A percentile compares a stretch with the other conserved stretches of the same genome.
Conservation (phyloP, 2,888 invertebrate genomes). For the Mythimna loreyi region DNA sequence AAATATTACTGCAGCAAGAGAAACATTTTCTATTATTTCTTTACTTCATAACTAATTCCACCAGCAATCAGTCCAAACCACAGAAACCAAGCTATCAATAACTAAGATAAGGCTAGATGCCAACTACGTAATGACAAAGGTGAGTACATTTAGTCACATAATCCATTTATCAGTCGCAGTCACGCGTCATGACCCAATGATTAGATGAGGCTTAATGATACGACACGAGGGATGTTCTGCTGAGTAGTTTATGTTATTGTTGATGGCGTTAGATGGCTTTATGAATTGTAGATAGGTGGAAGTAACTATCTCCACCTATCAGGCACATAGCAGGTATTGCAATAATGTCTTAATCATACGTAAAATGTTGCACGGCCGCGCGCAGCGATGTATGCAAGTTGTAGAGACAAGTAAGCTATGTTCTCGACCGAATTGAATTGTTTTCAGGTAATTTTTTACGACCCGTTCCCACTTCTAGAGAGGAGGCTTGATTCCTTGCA, state of each 20-base stretch:
- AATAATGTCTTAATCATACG: too few relatives aligned
- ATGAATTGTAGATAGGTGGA: constrained; percentile 15
- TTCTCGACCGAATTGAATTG: too few relatives aligned
- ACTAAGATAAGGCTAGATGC: constrained; percentile 16
- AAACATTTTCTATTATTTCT: too few relatives aligned
- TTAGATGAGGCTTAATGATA: constrained; percentile 63
- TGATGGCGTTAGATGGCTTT: constrained; percentile 19
- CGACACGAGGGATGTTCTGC: constrained; percentile 49
- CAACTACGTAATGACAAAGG: constrained; percentile 44
- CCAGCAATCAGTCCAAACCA: background rate
- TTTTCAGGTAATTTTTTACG: too few relatives aligned
- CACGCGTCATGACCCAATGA: constrained; percentile 70
- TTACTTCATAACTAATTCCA: background rate
- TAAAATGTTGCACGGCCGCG: too few relatives aligned
- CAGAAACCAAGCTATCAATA: constrained; percentile 42
- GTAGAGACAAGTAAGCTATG: too few relatives aligned
- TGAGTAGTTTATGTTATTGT: constrained; percentile 52
- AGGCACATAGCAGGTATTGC: background rate
- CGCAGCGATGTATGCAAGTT: too few relatives aligned
- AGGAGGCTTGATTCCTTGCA: too few relatives aligned
- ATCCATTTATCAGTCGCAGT: constrained; percentile 71
- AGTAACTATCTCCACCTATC: too few relatives aligned
- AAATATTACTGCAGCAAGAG: background rate
- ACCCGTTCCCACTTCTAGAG: too few relatives aligned
- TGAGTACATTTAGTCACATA: constrained; percentile 47